A percentile compares a stretch with the other conserved stretches of the same genome.
Conservation (phyloP, 2,797 vertebrate species). For the Lophius americanus region DNA sequence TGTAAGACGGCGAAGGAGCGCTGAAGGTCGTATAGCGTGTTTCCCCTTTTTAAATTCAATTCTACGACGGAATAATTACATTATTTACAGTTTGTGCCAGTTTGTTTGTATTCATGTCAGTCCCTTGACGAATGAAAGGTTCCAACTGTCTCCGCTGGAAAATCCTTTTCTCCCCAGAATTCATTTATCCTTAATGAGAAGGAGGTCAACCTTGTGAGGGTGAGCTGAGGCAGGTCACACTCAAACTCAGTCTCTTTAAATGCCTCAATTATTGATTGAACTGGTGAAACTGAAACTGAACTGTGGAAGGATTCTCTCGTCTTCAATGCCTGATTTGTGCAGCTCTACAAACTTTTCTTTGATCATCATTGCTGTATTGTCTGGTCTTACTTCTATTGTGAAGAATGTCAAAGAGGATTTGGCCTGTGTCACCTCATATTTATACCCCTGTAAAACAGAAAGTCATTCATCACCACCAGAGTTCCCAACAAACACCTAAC, state of each 20-base stretch:
- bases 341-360: too few species aligned
- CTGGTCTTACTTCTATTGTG: too few species aligned
- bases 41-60: constrained; percentile 43
- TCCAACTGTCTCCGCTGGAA: constrained; percentile 22
- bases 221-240: constrained; percentile 19
- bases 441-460: too few species aligned
- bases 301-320: too few species aligned
- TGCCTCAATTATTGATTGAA: neutral
- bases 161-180: constrained; percentile 32
- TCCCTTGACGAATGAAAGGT: constrained; percentile 1
- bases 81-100: neutral
- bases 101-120: neutral
- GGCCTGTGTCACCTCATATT: too few species aligned
- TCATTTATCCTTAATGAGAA: constrained; percentile 14
- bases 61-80: constrained; percentile 33
- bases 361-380: too few species aligned
- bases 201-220: constrained; percentile 15
- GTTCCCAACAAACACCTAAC: too few species aligned
- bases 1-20: constrained; percentile 33
- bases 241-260: neutral
- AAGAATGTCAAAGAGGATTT: too few species aligned
- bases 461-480: too few species aligned
- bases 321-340: too few species aligned
- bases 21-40: constrained; percentile 61
- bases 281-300: neutral